These are phyloP conservation scores for Lindbergichthys nudifrons DNA, from an alignment of 2,797 vertebrate species.

Conservation along the genomic window DNA sequence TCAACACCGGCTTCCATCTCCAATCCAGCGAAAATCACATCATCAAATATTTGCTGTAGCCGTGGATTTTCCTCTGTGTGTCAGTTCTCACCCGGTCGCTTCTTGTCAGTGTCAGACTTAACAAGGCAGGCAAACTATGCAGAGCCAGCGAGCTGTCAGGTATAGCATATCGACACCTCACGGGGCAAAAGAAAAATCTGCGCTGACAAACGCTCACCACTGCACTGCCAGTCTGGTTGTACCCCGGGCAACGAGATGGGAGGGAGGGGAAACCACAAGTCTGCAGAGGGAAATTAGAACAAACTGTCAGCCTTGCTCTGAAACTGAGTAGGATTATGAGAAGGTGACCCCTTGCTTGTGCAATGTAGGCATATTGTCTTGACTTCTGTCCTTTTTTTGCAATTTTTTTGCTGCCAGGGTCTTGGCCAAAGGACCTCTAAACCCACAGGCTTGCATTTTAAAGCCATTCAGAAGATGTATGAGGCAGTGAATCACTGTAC, in stretches of 20 bases:
- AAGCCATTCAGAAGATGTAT: slow-evolving; percentile 1
- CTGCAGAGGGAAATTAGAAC: slow-evolving; percentile 55
- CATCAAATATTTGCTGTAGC: slow-evolving; percentile 84
- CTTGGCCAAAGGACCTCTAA: background rate
- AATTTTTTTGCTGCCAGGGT: background rate
- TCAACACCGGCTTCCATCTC: slow-evolving; percentile 73
- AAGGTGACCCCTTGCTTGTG: slow-evolving; percentile 57
- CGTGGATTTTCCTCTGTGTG: slow-evolving; percentile 65
- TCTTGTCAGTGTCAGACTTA: slow-evolving; percentile 78
- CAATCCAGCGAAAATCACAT: slow-evolving; percentile 78
- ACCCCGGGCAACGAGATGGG: slow-evolving; percentile 51
- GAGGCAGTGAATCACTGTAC: background rate
- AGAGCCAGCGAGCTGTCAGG: slow-evolving; percentile 78
- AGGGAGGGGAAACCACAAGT: slow-evolving; percentile 28
- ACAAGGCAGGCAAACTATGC: slow-evolving; percentile 73
- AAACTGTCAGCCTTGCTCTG: slow-evolving; percentile 47
- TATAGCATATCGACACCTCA: slow-evolving; percentile 78
- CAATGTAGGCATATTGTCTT: slow-evolving; percentile 22
- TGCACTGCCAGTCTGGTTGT: slow-evolving; percentile 56
- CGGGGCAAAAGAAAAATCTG: slow-evolving; percentile 70
- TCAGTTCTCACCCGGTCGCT: slow-evolving; percentile 72
- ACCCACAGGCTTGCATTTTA: background rate
- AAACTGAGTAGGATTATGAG: slow-evolving; percentile 35
- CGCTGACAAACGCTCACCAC: slow-evolving; percentile 73
- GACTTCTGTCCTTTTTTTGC: slow-evolving; percentile 3